phyloP scores from a whole-genome alignment of 2,797 vertebrate species.

The Scomberomorus guttatus region DNA sequence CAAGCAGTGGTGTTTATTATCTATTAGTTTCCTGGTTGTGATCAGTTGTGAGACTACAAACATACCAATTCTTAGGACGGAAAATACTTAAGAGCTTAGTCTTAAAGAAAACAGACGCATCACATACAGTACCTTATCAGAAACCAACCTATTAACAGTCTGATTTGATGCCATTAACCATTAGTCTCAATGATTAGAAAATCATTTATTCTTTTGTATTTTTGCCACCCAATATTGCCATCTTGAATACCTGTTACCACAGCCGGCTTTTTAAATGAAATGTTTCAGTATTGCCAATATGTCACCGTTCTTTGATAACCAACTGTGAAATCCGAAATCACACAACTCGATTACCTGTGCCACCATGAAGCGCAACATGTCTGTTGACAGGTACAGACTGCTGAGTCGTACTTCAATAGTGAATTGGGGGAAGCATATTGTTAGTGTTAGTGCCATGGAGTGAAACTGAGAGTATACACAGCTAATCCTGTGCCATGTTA shows the following conservation, averaged over 20 bases:
- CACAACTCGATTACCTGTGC: slow-evolving; percentile 23
- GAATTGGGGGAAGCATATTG: slow-evolving; percentile 43
- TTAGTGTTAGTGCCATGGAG: slow-evolving; percentile 51
- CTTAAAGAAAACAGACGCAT: slow-evolving; percentile 21
- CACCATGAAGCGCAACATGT: slow-evolving; percentile 7
- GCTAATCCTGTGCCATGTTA: slow-evolving; percentile 67
- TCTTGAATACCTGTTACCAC: slow-evolving; percentile 7
- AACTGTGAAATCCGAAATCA: not conserved
- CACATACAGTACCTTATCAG: slow-evolving; percentile 12
- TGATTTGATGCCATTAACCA: slow-evolving; percentile 14
- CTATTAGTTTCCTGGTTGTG: slow-evolving; percentile 14
- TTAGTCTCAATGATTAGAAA: not conserved
- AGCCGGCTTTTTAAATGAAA: slow-evolving; percentile 26
- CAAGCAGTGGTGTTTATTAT: not conserved
- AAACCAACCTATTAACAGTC: slow-evolving; percentile 29
- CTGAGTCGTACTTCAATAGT: slow-evolving; percentile 35
- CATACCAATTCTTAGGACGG: slow-evolving; percentile 58
- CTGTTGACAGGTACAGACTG: slow-evolving; percentile 27
- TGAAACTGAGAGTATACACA: slow-evolving; percentile 52
- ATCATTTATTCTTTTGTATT: slow-evolving; percentile 1
- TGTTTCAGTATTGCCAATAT: slow-evolving; percentile 22
- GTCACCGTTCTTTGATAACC: not conserved
- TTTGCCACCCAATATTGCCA: slow-evolving; percentile 13
- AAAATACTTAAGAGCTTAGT: slow-evolving; percentile 39
- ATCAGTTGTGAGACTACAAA: slow-evolving; percentile 20